Percentiles rank a stretch among this genome's conserved stretches.
Conservation (phyloP, 2,797 vertebrate genomes). For the Amniataba percoides region DNA sequence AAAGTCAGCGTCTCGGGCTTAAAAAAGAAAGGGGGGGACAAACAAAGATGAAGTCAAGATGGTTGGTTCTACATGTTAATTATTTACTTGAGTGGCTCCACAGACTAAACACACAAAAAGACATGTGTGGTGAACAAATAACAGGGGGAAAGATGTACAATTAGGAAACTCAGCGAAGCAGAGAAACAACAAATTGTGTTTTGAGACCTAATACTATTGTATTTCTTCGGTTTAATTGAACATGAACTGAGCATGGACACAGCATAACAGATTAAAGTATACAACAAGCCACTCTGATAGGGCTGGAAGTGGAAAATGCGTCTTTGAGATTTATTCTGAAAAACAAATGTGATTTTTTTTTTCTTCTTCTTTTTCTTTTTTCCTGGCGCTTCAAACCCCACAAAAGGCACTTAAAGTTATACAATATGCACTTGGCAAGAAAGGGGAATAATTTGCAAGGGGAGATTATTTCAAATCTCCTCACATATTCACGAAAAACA, state of each 20-base stretch:
- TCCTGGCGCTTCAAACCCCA: constrained; percentile 16
- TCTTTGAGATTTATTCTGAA: constrained; percentile 34
- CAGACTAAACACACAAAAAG: constrained; percentile 67
- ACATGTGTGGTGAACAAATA: constrained; percentile 70
- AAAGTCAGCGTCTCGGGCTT: constrained; percentile 17
- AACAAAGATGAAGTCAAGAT: constrained; percentile 31
- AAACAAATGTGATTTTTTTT: constrained; percentile 28
- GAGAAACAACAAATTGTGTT: constrained; percentile 76
- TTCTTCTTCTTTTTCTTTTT: constrained; percentile 9
- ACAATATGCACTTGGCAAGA: constrained; percentile 44
- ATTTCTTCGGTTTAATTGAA: constrained; percentile 75
- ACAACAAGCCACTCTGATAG: constrained; percentile 10
- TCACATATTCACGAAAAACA: constrained; percentile 59
- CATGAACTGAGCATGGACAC: constrained; percentile 64
- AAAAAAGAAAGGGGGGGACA: background rate
- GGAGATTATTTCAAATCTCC: constrained; percentile 66
- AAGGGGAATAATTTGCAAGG: constrained; percentile 48
- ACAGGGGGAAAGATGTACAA: constrained; percentile 71
- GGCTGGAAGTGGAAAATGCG: background rate
- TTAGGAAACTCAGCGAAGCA: constrained; percentile 75
- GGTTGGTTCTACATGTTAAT: constrained; percentile 59
- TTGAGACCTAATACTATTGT: constrained; percentile 66
- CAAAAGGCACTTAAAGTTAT: constrained; percentile 29
- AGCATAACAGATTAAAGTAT: constrained; percentile 43
- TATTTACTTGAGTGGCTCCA: constrained; percentile 64